These are phyloP conservation scores for Trogon melanurus DNA, from an alignment of 2,113 vertebrate species.

Conservation along the genomic window DNA sequence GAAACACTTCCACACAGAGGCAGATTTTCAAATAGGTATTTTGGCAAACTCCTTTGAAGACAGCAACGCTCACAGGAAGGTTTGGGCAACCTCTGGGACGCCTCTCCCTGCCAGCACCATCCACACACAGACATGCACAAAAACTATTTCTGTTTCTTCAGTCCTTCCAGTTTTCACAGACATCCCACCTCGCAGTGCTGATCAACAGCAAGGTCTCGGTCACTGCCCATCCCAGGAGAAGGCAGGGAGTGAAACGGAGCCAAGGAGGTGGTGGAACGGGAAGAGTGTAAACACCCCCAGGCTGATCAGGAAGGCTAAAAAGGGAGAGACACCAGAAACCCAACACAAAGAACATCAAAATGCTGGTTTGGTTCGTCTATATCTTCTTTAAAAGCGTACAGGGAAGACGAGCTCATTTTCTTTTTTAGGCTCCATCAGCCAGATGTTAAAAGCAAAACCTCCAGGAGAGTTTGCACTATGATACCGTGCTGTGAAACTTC, in stretches of 20 bases:
- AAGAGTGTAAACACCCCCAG: neutral
- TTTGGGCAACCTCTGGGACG: neutral
- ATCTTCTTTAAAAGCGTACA: neutral
- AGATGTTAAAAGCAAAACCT: neutral
- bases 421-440: neutral
- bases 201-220: neutral
- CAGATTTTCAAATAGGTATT: conserved; percentile 13
- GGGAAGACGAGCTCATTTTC: accelerated
- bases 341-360: neutral
- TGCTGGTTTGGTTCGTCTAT: neutral
- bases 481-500: neutral
- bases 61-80: neutral
- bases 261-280: neutral
- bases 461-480: neutral
- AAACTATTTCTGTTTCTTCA: neutral
- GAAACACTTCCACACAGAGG: neutral
- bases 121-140: neutral
- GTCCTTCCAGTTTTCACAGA: neutral
- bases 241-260: neutral
- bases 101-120: neutral
- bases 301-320: neutral
- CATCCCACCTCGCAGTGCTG: neutral
- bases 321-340: neutral
- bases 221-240: neutral
- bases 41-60: neutral